Conservation (phyloP, 2,888 invertebrate species). For the Mesodorylaimus sp. region DNA sequence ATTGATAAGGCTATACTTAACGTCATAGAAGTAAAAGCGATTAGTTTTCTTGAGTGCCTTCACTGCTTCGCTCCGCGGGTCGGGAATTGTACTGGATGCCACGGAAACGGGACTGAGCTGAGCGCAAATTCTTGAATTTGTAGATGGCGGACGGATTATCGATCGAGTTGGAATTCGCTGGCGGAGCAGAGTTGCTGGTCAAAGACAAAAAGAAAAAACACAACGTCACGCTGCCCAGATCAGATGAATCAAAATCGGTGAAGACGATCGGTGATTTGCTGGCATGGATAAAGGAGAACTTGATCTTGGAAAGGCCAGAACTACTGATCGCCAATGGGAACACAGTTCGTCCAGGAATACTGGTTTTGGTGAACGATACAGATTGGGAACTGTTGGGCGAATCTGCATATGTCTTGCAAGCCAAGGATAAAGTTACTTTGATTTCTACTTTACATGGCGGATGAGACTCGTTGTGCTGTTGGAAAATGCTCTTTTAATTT, state of each 20-base stretch:
- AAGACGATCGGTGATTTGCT: slow-evolving; percentile 55
- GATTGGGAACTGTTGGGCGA: slow-evolving; percentile 70
- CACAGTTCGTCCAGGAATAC: slow-evolving; percentile 47
- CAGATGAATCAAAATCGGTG: slow-evolving; percentile 10
- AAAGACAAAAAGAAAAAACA: slow-evolving; percentile 54
- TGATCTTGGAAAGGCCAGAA: slow-evolving; percentile 60
- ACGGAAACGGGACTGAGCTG: too few relatives aligned
- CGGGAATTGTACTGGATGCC: too few relatives aligned
- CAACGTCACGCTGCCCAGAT: slow-evolving; percentile 44
- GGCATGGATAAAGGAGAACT: slow-evolving; percentile 62
- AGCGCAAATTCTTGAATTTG: too few relatives aligned
- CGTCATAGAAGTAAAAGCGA: too few relatives aligned
- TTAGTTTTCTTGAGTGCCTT: too few relatives aligned
- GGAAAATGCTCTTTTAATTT: too few relatives aligned
- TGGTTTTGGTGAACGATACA: slow-evolving; percentile 77
- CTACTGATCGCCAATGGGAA: slow-evolving; percentile 33
- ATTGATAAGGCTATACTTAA: too few relatives aligned
- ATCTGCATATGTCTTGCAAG: slow-evolving; percentile 8
- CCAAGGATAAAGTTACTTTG: slow-evolving; percentile 20
- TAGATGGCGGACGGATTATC: too few relatives aligned
- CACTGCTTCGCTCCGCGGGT: too few relatives aligned
- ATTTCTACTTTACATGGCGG: slow-evolving; percentile 27
- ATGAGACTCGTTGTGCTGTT: too few relatives aligned
- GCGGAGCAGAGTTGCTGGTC: slow-evolving; percentile 76
- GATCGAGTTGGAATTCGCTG: slow-evolving; percentile 41